phyloP scores from a whole-genome alignment of 2,888 invertebrate species.

The Silvanus unidentatus region DNA sequence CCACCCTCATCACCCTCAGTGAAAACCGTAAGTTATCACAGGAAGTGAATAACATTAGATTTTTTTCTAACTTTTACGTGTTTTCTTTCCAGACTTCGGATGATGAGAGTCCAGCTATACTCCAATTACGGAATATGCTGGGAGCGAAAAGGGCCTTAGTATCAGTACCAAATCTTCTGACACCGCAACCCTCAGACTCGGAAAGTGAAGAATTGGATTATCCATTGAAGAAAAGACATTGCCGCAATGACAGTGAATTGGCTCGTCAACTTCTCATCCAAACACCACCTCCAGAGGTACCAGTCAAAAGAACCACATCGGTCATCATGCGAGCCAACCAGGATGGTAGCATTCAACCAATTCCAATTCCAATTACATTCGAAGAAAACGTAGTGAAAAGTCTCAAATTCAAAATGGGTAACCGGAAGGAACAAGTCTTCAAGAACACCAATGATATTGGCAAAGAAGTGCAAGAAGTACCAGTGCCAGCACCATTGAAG shows the following conservation, averaged over 20 bases:
- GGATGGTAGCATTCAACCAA: slow-evolving; percentile 54
- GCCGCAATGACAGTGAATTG: slow-evolving; percentile 52
- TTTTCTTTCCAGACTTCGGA: slow-evolving; percentile 32
- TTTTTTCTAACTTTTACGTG: slow-evolving; percentile 6
- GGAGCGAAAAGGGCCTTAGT: slow-evolving; percentile 31
- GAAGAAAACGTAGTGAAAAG: slow-evolving; percentile 61
- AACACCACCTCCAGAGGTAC: slow-evolving; percentile 48
- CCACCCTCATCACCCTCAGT: slow-evolving; percentile 69
- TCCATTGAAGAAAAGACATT: slow-evolving; percentile 56
- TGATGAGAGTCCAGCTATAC: slow-evolving; percentile 28
- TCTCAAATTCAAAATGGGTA: slow-evolving; percentile 66
- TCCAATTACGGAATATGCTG: slow-evolving; percentile 23
- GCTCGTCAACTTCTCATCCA: slow-evolving; percentile 52
- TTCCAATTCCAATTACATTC: slow-evolving; percentile 20
- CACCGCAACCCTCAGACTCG: slow-evolving; percentile 82
- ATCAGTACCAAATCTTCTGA: slow-evolving; percentile 46
- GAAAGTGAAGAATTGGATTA: slow-evolving; percentile 52
- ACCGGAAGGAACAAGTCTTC: slow-evolving; percentile 46
- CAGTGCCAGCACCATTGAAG: background rate
- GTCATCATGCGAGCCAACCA: slow-evolving; percentile 84
- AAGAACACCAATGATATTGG: slow-evolving; percentile 15
- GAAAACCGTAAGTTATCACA: slow-evolving; percentile 48
- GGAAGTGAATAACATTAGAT: no score
- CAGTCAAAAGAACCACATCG: slow-evolving; percentile 51
- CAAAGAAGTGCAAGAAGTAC: background rate